A percentile compares a stretch with the other conserved stretches of the same genome.
Evolutionary conservation across 2,113 vertebrate genomes (phyloP).

Genomic region (Oryzias curvinotus): DNA sequence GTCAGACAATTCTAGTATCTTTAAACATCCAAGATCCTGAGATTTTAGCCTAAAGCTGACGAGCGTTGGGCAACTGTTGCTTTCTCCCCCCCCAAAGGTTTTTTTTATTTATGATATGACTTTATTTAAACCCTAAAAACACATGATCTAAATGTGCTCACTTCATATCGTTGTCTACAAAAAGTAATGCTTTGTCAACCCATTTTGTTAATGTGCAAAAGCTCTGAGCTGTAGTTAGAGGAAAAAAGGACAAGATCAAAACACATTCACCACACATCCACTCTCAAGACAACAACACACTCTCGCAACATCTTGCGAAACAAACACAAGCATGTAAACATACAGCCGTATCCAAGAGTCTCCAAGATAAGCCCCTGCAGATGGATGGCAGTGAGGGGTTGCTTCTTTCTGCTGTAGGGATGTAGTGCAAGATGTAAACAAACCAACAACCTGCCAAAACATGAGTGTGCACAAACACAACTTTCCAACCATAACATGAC

Average conservation of each 20-base stretch:
- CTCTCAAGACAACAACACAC: conserved; percentile 31
- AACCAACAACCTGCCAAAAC: conserved; percentile 31
- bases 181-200: conserved; percentile 24
- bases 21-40: too few relatives aligned
- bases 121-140: too few relatives aligned
- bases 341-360: conserved; percentile 21
- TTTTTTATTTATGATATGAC: too few relatives aligned
- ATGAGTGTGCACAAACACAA: conserved; percentile 16
- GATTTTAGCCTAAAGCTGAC: too few relatives aligned
- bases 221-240: neutral
- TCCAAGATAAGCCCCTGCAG: conserved; percentile 17
- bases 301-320: conserved; percentile 8
- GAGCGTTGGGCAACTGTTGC: too few relatives aligned
- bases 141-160: conserved; percentile 2
- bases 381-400: conserved; percentile 32
- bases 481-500: neutral
- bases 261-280: too few relatives aligned
- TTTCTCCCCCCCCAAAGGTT: too few relatives aligned
- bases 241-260: too few relatives aligned
- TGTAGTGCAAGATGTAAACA: conserved; percentile 11
- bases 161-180: conserved; percentile 35
- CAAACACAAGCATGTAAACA: conserved; percentile 40
- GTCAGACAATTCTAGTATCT: too few relatives aligned
- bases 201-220: conserved; percentile 37
- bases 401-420: neutral